These are phyloP conservation scores for Heliconius eleuchia DNA, from an alignment of 1,140 invertebrate species.

Conservation along the genomic window DNA sequence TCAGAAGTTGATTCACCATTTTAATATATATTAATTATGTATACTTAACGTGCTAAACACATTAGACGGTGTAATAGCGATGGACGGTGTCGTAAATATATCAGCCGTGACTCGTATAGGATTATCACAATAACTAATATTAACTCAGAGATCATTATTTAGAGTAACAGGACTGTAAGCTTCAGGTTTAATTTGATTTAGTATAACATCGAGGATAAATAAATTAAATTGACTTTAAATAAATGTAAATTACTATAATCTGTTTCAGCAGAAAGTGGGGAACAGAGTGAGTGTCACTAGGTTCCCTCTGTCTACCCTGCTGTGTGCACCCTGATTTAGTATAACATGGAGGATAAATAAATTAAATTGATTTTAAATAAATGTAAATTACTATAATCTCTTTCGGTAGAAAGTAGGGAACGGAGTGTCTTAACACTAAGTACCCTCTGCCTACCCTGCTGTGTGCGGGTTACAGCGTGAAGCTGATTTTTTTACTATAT, in stretches of 20 bases:
- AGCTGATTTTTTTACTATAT: too few species aligned
- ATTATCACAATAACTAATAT: slow-evolving; percentile 12
- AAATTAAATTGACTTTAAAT: too few species aligned
- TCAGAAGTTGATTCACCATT: not conserved
- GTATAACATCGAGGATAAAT: not conserved
- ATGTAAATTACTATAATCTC: too few species aligned
- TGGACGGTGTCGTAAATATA: slow-evolving; percentile 14
- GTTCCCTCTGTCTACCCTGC: too few species aligned
- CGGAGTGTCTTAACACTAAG: too few species aligned
- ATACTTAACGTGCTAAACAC: not conserved
- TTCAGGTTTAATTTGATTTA: not conserved
- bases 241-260: too few species aligned
- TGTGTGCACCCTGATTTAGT: not conserved
- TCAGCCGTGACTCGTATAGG: not conserved
- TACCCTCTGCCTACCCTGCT: too few species aligned
- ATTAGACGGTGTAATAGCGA: slow-evolving; percentile 1
- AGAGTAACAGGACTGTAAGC: not conserved
- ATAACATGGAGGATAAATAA: not conserved
- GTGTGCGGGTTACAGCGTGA: too few species aligned
- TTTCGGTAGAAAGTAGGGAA: too few species aligned
- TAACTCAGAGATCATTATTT: slow-evolving; percentile 4
- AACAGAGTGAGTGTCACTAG: too few species aligned
- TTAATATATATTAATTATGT: not conserved
- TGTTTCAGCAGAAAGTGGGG: too few species aligned
- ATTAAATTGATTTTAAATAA: too few species aligned